A percentile compares a stretch with the other conserved stretches of the same genome.
Conservation (phyloP, 2,797 vertebrate species). For the Phrynocephalus forsythii region DNA sequence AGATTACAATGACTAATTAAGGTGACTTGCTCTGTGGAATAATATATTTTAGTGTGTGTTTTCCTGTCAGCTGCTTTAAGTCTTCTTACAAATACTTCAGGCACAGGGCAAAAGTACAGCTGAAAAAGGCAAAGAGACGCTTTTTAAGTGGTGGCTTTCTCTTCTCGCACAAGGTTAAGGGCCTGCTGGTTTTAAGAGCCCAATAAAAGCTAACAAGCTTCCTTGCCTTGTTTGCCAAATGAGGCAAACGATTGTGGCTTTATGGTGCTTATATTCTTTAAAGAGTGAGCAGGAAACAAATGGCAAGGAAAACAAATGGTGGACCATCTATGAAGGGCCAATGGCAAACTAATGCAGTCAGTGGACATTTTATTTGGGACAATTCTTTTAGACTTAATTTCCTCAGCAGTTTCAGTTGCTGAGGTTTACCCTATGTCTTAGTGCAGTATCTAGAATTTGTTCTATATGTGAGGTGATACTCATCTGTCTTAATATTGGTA, state of each 20-base stretch:
- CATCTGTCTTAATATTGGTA: background rate
- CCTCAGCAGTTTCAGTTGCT: background rate
- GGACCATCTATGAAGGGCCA: background rate
- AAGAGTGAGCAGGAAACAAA: background rate
- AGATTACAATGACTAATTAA: background rate
- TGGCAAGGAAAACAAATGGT: background rate
- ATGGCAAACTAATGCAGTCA: background rate
- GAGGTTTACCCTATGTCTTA: background rate
- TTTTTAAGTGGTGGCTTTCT: conserved; percentile 18
- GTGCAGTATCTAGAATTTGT: background rate
- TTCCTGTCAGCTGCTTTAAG: background rate
- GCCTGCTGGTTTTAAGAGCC: conserved; percentile 17
- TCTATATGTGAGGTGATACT: background rate
- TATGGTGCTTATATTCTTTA: conserved; percentile 1
- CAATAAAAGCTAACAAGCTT: conserved; percentile 13
- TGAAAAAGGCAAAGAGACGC: conserved; percentile 13
- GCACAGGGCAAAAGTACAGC: conserved; percentile 1
- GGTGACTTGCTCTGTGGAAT: background rate
- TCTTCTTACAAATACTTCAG: conserved; percentile 1
- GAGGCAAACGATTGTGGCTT: background rate
- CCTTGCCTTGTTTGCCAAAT: conserved; percentile 19
- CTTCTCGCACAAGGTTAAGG: background rate
- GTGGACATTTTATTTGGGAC: background rate
- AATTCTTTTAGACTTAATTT: background rate
- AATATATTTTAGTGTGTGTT: background rate